Evolutionary conservation across 92 coral and sea anemone species (phyloP), one percentile per base, ranked within the genome.

Genomic region (Umimayanthus kanabou): DNA sequence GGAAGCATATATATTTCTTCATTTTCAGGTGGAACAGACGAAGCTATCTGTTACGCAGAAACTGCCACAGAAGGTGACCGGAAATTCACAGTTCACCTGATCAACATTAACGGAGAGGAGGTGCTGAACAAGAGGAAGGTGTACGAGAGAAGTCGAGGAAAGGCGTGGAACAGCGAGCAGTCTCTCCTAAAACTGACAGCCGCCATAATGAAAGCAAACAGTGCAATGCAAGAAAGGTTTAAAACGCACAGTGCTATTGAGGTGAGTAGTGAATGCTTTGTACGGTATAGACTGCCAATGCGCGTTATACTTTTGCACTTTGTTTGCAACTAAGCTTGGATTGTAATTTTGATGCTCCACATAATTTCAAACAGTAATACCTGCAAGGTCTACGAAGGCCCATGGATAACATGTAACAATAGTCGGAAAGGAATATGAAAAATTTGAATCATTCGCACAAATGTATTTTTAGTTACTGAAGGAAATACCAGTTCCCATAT

Each of bases 41-140:
- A 91, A 50, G 94, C 94, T 2, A 81, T 91, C 53, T 91, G 94
- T 61, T 91, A 91, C 74, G 94, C 92, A 2, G 94, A 91, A 55
- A 89, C 92, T 13, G 94, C 94, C n/a, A 89, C 92, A 16, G 91
- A 90, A 29, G 92, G 90, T 11, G 90, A 67, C 57, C 82, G 94
- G 8, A 91, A 91, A 65, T 91, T 91, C 49, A 91, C 94, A 5
- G 88, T 70, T 85, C 92, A 91, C 16, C 70, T 91, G 84, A 91
- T 91, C n/a, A 89, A 91, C 82, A 91, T 91, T 75, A 91, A 91
- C 26, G 94, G 94, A 49, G 90, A 91, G 75, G 92, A 89, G 55
- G 94, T 91, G 42, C 50, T 91, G 49, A 91, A 91, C 92, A 91
- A 89, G 70, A 80, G 92, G 83, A 91, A 89, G 57, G 90, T 91